Conservation (phyloP, 2,113 vertebrate species). For the Plectropomus leopardus region DNA sequence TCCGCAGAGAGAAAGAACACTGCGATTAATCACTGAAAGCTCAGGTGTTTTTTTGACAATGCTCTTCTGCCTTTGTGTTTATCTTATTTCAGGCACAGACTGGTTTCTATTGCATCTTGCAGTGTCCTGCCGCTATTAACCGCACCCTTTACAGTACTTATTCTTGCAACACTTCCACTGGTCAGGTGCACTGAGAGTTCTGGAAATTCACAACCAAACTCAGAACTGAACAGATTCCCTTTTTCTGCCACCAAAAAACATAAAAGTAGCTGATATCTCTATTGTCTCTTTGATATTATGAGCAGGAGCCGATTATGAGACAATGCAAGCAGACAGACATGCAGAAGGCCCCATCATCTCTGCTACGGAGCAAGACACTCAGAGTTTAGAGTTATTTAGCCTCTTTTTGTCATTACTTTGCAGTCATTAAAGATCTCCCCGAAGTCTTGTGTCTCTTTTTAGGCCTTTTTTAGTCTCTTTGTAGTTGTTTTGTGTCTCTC, state of each 20-base stretch:
- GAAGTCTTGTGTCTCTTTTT: no score
- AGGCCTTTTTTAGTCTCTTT: no score
- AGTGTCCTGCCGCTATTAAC: conserved; percentile 17
- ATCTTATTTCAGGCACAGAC: conserved; percentile 46
- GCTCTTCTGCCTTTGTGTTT: conserved; percentile 11
- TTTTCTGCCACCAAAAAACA: background rate
- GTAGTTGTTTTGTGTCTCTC: no score
- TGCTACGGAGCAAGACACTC: no score
- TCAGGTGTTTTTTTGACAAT: conserved; percentile 6
- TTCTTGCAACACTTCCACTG: background rate
- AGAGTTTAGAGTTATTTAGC: no score
- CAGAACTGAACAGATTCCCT: background rate
- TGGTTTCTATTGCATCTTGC: conserved; percentile 26
- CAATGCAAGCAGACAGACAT: no score
- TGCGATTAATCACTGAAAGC: conserved; percentile 32
- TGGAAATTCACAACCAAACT: conserved; percentile 46
- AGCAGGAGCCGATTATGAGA: background rate
- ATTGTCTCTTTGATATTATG: background rate
- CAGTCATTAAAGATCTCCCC: no score
- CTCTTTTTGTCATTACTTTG: no score
- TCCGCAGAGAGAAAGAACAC: background rate
- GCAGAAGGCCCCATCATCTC: no score
- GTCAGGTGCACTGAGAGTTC: background rate
- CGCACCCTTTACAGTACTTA: conserved; percentile 46
- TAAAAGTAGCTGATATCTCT: background rate